Evolutionary conservation across 2,797 vertebrate species (phyloP), one percentile per base, ranked within the genome.

Genomic region (Channa striata): DNA sequence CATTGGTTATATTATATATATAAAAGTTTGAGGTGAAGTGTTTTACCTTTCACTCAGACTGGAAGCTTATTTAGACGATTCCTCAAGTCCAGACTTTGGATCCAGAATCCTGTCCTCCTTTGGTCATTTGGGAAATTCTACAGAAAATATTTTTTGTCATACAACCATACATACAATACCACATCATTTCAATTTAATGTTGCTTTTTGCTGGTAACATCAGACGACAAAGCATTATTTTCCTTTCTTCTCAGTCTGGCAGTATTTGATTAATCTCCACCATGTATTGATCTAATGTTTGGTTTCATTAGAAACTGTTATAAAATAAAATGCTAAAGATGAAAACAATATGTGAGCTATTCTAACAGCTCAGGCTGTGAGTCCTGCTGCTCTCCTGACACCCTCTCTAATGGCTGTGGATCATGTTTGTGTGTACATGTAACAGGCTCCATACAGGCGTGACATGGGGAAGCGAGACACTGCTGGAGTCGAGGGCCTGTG

Each of bases 41-140:
- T 54, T 37, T 77, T 87, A 89, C 86, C 87, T 87, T 76, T 2
- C 8, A 20, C 61, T 71, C 36, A 51, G 34, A 11, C 10, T 34
- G 20, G 54, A 77, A 2, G 72, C 68, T 51, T n/a, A 3, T 80
- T 66, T 61, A 48, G 53, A 33, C 54, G 30, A 59, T 43, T 62
- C 47, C 49, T 58, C 19, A 23, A 46, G 44, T 42, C 49, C 30
- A n/a, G 2, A 62, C 51, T 10, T 25, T 2, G 17, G 39, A 66
- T 72, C 78, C 65, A 50, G 17, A 8, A 44, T 11, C 36, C 37
- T 10, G 40, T 46, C 56, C 46, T 63, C 48, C 12, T 46, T 52
- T 19, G 33, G 56, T 85, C 77, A 59, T 59, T 62, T 16, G 49
- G 14, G 34, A 37, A 66, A 69, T 67, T 71, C 47, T 54, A 14